Percentiles rank a stretch among this genome's conserved stretches.
phyloP scores from a whole-genome alignment of 2,113 vertebrate genomes.

The Podarcis cretensis region DNA sequence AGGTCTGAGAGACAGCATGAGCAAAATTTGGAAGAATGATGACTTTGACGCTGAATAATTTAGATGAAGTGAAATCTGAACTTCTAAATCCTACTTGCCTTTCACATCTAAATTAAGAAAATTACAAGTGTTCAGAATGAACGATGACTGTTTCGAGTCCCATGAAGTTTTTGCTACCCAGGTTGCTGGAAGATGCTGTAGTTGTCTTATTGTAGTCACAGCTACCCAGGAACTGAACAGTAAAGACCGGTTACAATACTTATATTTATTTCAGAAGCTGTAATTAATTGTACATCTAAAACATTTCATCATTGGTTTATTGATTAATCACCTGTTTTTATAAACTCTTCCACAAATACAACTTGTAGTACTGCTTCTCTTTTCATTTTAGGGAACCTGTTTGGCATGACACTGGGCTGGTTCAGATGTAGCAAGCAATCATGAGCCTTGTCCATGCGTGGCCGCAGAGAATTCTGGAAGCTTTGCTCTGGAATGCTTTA shows the following conservation, averaged over 20 bases:
- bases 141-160: neutral
- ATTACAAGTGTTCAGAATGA: slow-evolving; percentile 3
- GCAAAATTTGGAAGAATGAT: slow-evolving; percentile 74
- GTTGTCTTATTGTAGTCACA: neutral
- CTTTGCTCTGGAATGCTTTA: too few species aligned
- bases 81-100: neutral
- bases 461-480: too few species aligned
- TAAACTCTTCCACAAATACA: neutral
- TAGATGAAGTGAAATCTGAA: slow-evolving; percentile 66
- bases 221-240: neutral
- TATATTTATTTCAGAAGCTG: neutral
- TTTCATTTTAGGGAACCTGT: neutral
- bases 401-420: neutral
- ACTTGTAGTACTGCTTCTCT: neutral
- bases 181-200: neutral
- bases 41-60: slow-evolving; percentile 50
- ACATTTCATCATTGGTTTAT: neutral
- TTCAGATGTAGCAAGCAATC: too few species aligned
- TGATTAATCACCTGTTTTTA: neutral
- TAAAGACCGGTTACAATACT: neutral
- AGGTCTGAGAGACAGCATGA: slow-evolving; percentile 86
- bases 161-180: neutral
- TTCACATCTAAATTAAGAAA: neutral
- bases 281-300: neutral
- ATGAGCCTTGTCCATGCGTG: too few species aligned